Evolutionary conservation across 1,140 invertebrate genomes (phyloP).

Genomic region (Solenopsis invicta): DNA sequence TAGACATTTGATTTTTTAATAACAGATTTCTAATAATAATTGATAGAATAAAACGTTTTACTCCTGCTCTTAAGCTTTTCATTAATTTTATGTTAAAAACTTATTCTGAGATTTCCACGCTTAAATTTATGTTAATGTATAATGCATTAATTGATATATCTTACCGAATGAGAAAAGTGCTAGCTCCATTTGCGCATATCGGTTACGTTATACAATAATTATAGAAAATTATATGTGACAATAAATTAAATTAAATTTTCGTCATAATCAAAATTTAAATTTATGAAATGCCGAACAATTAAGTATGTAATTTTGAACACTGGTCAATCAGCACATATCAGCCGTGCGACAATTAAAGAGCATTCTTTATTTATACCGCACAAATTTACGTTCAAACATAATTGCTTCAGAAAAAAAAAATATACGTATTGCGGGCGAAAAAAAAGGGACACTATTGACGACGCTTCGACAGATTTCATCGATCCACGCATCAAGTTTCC

Average conservation of each 20-base stretch:
- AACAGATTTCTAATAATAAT: no score
- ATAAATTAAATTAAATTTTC: not conserved
- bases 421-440: not conserved
- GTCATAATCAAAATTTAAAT: not conserved
- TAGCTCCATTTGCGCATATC: not conserved
- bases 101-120: not conserved
- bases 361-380: not conserved
- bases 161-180: not conserved
- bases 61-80: not conserved
- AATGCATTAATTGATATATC: not conserved
- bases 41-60: not conserved
- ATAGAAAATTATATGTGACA: not conserved
- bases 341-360: not conserved
- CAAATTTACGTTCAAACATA: not conserved
- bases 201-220: not conserved
- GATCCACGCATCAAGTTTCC: conserved; percentile 12
- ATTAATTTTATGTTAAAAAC: not conserved
- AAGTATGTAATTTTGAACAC: not conserved
- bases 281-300: not conserved
- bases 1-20: not conserved
- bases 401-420: not conserved
- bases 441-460: conserved; percentile 23
- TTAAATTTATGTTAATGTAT: not conserved
- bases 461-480: conserved; percentile 31
- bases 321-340: not conserved